Conservation (phyloP, 2,797 vertebrate species). For the Darevskia mixta region DNA sequence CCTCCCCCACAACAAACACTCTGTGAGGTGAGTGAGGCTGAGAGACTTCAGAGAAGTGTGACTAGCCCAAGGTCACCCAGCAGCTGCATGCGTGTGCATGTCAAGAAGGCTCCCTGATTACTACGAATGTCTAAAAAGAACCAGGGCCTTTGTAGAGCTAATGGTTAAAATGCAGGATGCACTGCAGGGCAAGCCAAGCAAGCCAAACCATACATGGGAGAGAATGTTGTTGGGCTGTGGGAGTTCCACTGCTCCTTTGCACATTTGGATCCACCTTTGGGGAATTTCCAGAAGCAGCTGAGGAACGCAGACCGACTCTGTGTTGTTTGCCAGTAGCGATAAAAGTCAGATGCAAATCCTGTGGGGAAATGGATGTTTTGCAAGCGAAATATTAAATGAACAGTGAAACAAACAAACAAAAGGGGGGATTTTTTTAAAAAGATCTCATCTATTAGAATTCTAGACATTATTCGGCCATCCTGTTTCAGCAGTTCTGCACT, state of each 20-base stretch:
- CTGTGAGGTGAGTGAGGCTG: too few relatives aligned
- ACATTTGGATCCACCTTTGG: background rate
- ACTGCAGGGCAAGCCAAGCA: background rate
- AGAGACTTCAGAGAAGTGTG: too few relatives aligned
- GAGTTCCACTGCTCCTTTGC: background rate
- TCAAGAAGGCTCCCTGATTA: background rate
- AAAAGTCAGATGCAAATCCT: conserved; percentile 30
- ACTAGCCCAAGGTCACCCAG: too few relatives aligned
- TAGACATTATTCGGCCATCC: conserved; percentile 17
- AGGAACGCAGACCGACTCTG: background rate
- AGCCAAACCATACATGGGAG: background rate
- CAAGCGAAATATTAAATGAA: background rate
- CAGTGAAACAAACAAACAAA: background rate
- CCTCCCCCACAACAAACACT: too few relatives aligned
- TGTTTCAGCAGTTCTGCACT: background rate
- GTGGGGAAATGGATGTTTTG: background rate
- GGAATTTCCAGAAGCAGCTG: background rate
- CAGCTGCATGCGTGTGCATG: too few relatives aligned
- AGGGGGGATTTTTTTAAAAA: background rate
- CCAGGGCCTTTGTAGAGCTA: background rate
- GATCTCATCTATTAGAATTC: background rate
- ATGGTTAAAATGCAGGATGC: background rate
- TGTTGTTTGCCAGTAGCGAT: background rate
- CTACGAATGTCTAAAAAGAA: background rate
- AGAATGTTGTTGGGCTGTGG: background rate